These are phyloP conservation scores for Burhinus oedicnemus DNA, from an alignment of 2,113 vertebrate genomes.

Conservation along the genomic window DNA sequence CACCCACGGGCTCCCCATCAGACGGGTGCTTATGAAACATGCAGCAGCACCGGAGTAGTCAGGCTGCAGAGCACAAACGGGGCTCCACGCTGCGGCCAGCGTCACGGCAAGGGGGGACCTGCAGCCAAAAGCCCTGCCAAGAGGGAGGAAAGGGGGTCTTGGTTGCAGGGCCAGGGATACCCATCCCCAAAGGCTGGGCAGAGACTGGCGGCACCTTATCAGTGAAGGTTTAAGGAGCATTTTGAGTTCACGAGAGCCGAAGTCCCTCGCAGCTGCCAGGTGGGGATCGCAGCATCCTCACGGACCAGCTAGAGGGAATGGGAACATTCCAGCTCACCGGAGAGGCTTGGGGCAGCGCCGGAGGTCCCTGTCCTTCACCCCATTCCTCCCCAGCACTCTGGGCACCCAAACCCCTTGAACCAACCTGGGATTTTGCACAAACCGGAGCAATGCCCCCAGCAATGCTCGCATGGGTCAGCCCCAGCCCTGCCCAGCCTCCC, in stretches of 20 bases:
- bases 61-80: fast-evolving
- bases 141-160: background rate
- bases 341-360: background rate
- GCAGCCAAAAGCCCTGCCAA: background rate
- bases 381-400: background rate
- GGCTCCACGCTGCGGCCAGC: fast-evolving
- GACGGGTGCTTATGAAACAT: fast-evolving
- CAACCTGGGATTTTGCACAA: background rate
- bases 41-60: background rate
- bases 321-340: fast-evolving
- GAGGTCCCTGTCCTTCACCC: background rate
- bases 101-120: fast-evolving
- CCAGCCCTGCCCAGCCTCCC: background rate
- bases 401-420: background rate
- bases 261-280: background rate
- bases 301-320: fast-evolving
- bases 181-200: background rate
- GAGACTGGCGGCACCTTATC: background rate
- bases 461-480: background rate
- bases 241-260: background rate
- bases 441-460: background rate
- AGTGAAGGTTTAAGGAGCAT: background rate
- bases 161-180: fast-evolving
- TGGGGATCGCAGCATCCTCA: background rate
- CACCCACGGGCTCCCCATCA: fast-evolving